Base-by-base conservation (phyloP, 2,797 vertebrate species). In the Muraenolepis orangiensis region DNA sequence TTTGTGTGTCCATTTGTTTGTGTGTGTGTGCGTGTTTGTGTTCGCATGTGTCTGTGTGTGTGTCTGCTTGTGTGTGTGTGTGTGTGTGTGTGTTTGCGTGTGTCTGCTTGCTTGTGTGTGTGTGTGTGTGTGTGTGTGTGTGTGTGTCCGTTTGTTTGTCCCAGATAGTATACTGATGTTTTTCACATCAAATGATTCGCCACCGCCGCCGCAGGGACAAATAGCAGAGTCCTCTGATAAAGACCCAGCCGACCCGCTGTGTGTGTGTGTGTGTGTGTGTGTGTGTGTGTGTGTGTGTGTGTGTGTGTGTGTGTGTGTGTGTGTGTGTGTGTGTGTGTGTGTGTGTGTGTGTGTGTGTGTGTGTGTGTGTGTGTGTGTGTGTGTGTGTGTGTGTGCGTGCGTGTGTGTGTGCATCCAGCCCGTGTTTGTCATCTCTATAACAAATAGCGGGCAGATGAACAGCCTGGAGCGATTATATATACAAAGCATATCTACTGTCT, bases 391-490 rank as follows among this genome's bases (percentile, higher is more conserved):
- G 72, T 40, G 72, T 73, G 46, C 14, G 57, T 79, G 70, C 68
- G 51, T 73, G 79, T 73, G 42, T 71, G 64, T 66, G 80, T 75
- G 57, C 69, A 88, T 87, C 86, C 82, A 82, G 83, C 79, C 86
- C 89, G 87, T 80, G 88, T 89, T 89, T 85, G 82, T 84, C 87
- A 90, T 92, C 90, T 87, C 81, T 91, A 86, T 91, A 87, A 90
- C 91, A 90, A 87, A 90, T 88, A 87, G 87, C 12, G 38, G 38
- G 38, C 83, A 89, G 90, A 91, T 91, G 90, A 90, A 89, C 88
- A 90, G 88, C 91, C 90, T 88, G 87, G 84, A 89, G 91, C 90
- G 83, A 87, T 87, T 84, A 90, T 89, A n/a, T n/a, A n/a, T n/a
- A n/a, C n/a, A 90, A 88, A 86, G 79, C 81, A 75, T 85, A 84